Conservation (phyloP, 2,797 vertebrate species). For the Pseudomugil tenellus region DNA sequence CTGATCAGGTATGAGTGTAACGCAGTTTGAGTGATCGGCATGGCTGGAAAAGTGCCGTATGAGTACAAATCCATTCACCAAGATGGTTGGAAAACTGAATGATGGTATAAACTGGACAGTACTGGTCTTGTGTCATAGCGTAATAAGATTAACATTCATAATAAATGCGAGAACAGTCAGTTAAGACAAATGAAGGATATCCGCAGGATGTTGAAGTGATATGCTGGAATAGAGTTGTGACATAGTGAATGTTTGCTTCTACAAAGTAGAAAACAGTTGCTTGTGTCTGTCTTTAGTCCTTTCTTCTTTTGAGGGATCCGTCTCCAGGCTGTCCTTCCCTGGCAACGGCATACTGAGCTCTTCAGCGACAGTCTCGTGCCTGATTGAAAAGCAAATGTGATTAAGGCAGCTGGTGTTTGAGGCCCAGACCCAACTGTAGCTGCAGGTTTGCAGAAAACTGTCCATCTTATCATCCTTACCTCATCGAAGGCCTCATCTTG, state of each 20-base stretch:
- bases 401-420: background rate
- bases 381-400: slow-evolving; percentile 8
- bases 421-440: background rate
- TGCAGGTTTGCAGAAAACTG: slow-evolving; percentile 11
- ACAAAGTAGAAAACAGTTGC: background rate
- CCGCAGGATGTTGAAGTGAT: background rate
- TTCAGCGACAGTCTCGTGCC: background rate
- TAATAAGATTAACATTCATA: background rate
- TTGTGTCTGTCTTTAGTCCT: background rate
- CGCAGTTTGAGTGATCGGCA: too few species aligned
- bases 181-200: background rate
- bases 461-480: slow-evolving; percentile 10
- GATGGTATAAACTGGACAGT: background rate
- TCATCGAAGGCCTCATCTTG: slow-evolving; percentile 20
- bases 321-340: background rate
- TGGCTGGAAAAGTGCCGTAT: too few species aligned
- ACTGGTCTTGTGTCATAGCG: background rate
- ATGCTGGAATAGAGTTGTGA: background rate
- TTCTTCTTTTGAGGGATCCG: background rate
- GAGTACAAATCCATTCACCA: too few species aligned
- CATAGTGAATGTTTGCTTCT: background rate
- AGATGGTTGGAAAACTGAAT: too few species aligned
- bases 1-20: too few species aligned
- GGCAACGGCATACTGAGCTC: background rate
- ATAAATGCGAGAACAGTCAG: background rate